A percentile compares a stretch with the other conserved stretches of the same genome.
These are phyloP conservation scores for Denticeps clupeoides DNA, from an alignment of 2,797 vertebrate genomes.

Conservation along the genomic window DNA sequence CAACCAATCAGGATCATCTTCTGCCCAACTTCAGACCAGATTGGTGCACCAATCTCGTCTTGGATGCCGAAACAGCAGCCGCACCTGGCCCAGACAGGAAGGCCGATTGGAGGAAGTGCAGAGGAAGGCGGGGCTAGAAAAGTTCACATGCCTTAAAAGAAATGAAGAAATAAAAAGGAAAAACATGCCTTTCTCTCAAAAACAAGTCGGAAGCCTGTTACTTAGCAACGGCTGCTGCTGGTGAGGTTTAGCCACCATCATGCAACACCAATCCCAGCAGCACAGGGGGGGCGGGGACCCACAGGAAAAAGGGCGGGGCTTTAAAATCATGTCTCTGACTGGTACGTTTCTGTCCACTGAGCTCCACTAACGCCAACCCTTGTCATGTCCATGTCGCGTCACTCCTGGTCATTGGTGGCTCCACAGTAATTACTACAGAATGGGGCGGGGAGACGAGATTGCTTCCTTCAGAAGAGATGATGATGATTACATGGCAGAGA, in stretches of 20 bases:
- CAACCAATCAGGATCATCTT: slow-evolving; percentile 41
- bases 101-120: background rate
- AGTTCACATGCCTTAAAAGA: background rate
- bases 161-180: too few relatives aligned
- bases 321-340: slow-evolving; percentile 4
- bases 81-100: slow-evolving; percentile 14
- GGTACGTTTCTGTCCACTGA: too few relatives aligned
- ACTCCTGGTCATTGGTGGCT: too few relatives aligned
- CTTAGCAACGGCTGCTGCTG: too few relatives aligned
- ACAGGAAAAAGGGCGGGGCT: too few relatives aligned
- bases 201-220: background rate
- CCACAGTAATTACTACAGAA: too few relatives aligned
- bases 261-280: slow-evolving; percentile 1
- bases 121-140: background rate
- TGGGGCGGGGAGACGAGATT: too few relatives aligned
- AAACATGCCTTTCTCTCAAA: background rate
- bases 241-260: too few relatives aligned
- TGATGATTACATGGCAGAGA: slow-evolving; percentile 38
- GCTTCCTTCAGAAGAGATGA: slow-evolving; percentile 22
- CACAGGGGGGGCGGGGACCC: too few relatives aligned
- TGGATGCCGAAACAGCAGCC: slow-evolving; percentile 32
- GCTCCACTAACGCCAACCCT: too few relatives aligned
- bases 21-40: slow-evolving; percentile 52
- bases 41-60: slow-evolving; percentile 37
- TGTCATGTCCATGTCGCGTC: too few relatives aligned